Evolutionary conservation across 2,888 invertebrate genomes (phyloP), one percentile per base, ranked within the genome.

Genomic region (Cephus runcator): DNA sequence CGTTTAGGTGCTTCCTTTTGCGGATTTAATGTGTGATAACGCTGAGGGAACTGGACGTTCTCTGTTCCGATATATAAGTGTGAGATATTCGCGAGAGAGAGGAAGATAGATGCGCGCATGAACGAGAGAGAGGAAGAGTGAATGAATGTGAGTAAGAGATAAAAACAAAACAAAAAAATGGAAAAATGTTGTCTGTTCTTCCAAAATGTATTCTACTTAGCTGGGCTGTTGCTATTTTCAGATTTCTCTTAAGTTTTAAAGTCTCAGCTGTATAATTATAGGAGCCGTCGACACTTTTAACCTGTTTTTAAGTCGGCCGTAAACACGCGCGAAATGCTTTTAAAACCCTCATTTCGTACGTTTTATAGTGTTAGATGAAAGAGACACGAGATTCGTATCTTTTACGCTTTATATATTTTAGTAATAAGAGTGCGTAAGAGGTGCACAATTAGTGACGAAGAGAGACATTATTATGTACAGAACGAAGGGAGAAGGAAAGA

Each of bases 291-390:
- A 56, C 23, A 56, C 15, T 56, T 56, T 56, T 56, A 56, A 56
- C 56, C 23, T 56, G 23, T 56, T 56, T 56, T 56, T 56, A 56
- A 23, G 56, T 56, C 56, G 23, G 56, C 56, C 56, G 56, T 56
- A 23, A 56, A 23, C 11, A 34, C 71, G 12, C n/a, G 71, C 71
- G 71, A 31, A 71, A 71, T 77, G 81, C 86, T 80, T 85, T 86
- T 85, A 84, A 83, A 83, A 84, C 1, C 12, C 84, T 85, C 83
- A 82, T 85, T 83, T 82, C 81, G 79, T 82, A 79, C 78, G 83
- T 83, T 81, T 82, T 81, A 83, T 81, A 81, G 76, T 15, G 31
- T 71, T 31, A 71, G 71, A 71, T 33, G 31, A 31, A 23, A 23
- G 78, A 71, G 78, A 76, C 79, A 77, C 76, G 76, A 81, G 76